Evolutionary conservation across 2,888 invertebrate species (phyloP), one percentile per base, ranked within the genome.

Genomic region (Apoderus coryli): DNA sequence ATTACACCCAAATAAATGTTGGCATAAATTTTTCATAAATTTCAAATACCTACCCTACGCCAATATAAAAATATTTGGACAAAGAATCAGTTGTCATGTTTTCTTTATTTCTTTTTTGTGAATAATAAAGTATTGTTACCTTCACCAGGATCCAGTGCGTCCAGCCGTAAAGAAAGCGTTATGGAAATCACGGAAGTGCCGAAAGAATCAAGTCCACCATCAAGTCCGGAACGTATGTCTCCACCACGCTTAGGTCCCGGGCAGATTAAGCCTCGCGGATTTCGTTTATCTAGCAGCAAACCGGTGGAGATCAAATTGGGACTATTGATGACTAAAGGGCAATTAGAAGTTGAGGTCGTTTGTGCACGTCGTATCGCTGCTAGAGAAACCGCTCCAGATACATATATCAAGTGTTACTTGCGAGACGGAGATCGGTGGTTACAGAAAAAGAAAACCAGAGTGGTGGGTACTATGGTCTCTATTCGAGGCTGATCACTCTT

Each of bases 361-460:
- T 70, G 72, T 43, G 82, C 76, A 2, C 63, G 72, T 42, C 75
- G 73, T 44, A 72, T 82, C 38, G 65, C 70, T 28, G 65, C 67
- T 12, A 72, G 72, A 32, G 79, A 79, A 47, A 74, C 76, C 29
- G 73, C 76, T 43, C 67, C 76, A 53, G 90, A 92, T 55, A 90
- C 89, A 11, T 92, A 92, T 61, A 88, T 90, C 31, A 90, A 92
- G 61, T 90, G 88, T 42, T 90, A 89, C 54, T 65, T 90, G 35
- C 76, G 85, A 34, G 88, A 89, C 52, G 84, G 84, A 13, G 85
- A 85, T 41, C 76, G 82, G 42, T 77, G 85, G 72, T 63, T 89
- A 35, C 85, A 88, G 57, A 90, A 90, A 60, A 78, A 86, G 50
- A 92, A 92, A 60, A 92, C 90, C 2, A 69, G 84, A 25, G 78